Base-by-base conservation (phyloP, 2,797 vertebrate species). In the Fringilla coelebs region DNA sequence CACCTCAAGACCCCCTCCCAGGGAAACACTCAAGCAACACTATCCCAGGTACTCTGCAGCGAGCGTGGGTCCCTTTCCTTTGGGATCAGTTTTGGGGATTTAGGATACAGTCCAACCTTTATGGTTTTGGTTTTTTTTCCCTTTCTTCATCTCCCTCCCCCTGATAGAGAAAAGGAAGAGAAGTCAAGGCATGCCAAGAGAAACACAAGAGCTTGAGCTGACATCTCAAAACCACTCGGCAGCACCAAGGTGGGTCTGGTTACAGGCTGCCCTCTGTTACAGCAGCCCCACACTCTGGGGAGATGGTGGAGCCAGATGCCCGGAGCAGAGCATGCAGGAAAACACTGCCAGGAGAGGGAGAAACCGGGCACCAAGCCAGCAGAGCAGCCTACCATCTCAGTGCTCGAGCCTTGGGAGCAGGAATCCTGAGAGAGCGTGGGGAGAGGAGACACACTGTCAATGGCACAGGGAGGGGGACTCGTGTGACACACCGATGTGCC, bases 371-470 rank as follows among this genome's bases (percentile, higher is more conserved):
- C 88, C 85, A 89, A 94, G 88, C 32, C 0, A 80, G 76, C 93
- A 91, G 84, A 93, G 75, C 83, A 96, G 96, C 96, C 95, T 97
- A 97, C 96, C 97, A 97, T 95, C 94, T 97, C 94, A 26, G 80
- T 84, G 95, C 92, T 89, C 4, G 93, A 96, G 90, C 94, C 95
- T 85, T 96, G 96, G 72, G 95, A 97, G 79, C 88, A 21, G 92
- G 95, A 93, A 55, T 96, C 96, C 96, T 97, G 95, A 17, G 13
- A 13, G 13, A 93, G 96, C 85, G 26, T 91, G 93, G 94, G 95
- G 92, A 97, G 75, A 96, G 93, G 94, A 96, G 96, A 94, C 78
- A 95, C 79, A 96, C 74, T 2, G 45, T 96, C 95, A 96, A 34
- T 6, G 1, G 76, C 88, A 3, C 7, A 5, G 70, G 65, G 74